Evolutionary conservation across 2,888 invertebrate species (phyloP), one percentile per base, ranked within the genome.

Genomic region (Tetranychus truncatus): DNA sequence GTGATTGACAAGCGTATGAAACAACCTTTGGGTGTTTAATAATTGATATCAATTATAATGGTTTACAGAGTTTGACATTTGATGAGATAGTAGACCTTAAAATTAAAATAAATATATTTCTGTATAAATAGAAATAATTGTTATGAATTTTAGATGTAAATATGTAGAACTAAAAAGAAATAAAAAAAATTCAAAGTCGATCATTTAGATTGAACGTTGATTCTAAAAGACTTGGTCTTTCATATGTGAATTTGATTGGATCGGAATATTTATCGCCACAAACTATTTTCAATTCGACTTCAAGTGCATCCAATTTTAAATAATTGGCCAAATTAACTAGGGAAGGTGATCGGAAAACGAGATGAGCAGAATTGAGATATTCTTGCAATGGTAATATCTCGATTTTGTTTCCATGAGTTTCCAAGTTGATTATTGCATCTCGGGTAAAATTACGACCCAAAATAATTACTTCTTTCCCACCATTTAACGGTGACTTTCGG

Each of bases 401-500:
- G 3, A n/a, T 21, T 45, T 72, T 24, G 44, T n/a, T 45, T 34
- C 72, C 72, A 72, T 45, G 9, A 72, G 44, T n/a, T 78, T 90
- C 87, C 18, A 93, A 89, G 78, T 89, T 87, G 6, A 92, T 91
- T 55, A 55, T 55, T 15, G 55, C 55, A 84, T 93, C 92, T 84
- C 92, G 93, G 73, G 92, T 86, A 83, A 93, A 93, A 83, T 93
- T 93, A 84, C 93, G 93, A 66, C 93, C 92, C 76, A 93, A 87
- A 72, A 92, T 88, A 83, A 92, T 92, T 74, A 93, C 84, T 82
- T 93, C 92, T 77, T 91, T 45, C 3, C 44, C 72, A 1, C 72
- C 72, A 72, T 67, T 67, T 9, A 67, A 67, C 9, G 24, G 24
- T n/a, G 24, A 18, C 9, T 21, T 67, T 1, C 72, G 89, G 45